phyloP scores from a whole-genome alignment of 1,140 invertebrate genomes.

The Apis laboriosa region DNA sequence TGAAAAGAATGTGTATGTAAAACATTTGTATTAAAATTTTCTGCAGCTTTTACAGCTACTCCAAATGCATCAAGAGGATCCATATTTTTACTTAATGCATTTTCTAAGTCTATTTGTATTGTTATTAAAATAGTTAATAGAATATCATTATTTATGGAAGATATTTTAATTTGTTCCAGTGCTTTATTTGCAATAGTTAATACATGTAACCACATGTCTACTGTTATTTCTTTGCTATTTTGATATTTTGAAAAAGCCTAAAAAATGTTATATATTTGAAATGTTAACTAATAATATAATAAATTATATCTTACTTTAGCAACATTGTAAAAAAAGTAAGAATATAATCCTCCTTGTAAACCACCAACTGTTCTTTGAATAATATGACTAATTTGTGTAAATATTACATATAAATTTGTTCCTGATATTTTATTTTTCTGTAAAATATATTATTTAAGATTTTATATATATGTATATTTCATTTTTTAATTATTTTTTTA shows the following conservation, averaged over 20 bases:
- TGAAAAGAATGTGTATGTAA: constrained; percentile 74
- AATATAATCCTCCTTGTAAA: constrained; percentile 78
- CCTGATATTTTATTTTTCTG: constrained; percentile 58
- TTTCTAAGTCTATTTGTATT: constrained; percentile 65
- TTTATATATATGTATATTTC: neutral
- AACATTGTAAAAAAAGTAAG: constrained; percentile 80
- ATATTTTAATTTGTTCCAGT: constrained; percentile 81
- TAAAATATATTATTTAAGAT: constrained; percentile 25
- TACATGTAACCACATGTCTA: constrained; percentile 71
- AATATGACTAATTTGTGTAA: constrained; percentile 73
- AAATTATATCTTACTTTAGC: constrained; percentile 67
- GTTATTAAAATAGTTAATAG: constrained; percentile 82
- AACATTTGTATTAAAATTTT: constrained; percentile 80
- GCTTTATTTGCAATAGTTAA: constrained; percentile 74
- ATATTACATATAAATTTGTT: constrained; percentile 63
- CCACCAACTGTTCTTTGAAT: constrained; percentile 75
- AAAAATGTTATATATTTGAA: constrained; percentile 26
- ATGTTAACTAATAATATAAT: constrained; percentile 11
- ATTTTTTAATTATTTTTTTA: constrained; percentile 5
- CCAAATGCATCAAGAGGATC: constrained; percentile 75
- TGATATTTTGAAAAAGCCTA: constrained; percentile 58
- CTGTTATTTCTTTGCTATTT: constrained; percentile 52
- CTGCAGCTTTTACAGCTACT: constrained; percentile 80
- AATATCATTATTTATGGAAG: constrained; percentile 80
- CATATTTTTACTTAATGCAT: constrained; percentile 56